Evolutionary conservation across 2,113 vertebrate genomes (phyloP), one percentile per base, ranked within the genome.

Genomic region (Tursiops truncatus): DNA sequence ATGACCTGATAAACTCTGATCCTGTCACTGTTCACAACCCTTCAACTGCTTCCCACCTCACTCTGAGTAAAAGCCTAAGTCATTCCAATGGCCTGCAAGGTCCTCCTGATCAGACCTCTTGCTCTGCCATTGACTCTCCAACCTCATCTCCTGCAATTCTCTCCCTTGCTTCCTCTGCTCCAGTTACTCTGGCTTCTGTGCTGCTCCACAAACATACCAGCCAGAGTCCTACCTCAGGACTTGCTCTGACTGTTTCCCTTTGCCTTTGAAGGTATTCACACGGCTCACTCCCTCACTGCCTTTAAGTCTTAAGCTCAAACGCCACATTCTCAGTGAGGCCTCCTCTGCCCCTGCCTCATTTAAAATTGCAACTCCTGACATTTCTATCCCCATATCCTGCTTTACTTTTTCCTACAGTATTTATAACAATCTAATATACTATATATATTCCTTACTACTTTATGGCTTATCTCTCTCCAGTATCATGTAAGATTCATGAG

Each of bases 231-330:
- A 73, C n/a, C 63, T 74, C 70, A 58, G 53, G 21, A 86, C 70
- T 15, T 44, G 67, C 28, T 76, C 7, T 33, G 56, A 25, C 38
- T 71, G 17, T 33, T 82, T 95, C 25, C 38, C 13, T 85, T 63
- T 92, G 83, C 71, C 36, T 84, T 93, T 96, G 82, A 93, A 77
- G 58, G 36, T 44, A 56, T 73, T 79, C 53, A 53, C 38, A 23
- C 4, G 17, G 25, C 38, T 89, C 13, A 68, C 41, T 95, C 68
- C 47, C 41, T 92, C 8, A 8, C 11, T 58, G 38, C 38, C 62
- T 82, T 85, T 56, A 73, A 98, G 47, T 73, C 79, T 84, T n/a
- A 77, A 89, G 31, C 71, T 87, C 38, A 73, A 82, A 67, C 53
- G n/a, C 8, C 70, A 62, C 38, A 71, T 83, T 76, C 12, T 94